phyloP scores from a whole-genome alignment of 2,797 vertebrate genomes.

The Spatula versicolor region DNA sequence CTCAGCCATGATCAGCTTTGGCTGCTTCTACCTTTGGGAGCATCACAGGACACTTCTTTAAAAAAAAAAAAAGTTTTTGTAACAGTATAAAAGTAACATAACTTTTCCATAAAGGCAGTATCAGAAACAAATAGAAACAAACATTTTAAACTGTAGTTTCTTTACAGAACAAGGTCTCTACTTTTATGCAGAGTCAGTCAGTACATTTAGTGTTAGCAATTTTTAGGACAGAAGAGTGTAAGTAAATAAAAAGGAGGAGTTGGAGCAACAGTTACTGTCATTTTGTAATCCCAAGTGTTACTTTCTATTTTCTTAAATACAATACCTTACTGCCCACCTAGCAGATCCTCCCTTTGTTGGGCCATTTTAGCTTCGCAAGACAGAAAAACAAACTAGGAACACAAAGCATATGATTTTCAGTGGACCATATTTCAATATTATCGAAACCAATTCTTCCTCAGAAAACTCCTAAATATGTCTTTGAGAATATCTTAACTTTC shows the following conservation, averaged over 20 bases:
- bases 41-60: not conserved
- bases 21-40: not conserved
- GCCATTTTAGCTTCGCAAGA: not conserved
- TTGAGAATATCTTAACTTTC: not conserved
- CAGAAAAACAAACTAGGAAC: not conserved
- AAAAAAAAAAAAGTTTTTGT: not conserved
- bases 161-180: not conserved
- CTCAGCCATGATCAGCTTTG: not conserved
- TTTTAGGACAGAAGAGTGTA: not conserved
- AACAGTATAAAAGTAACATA: not conserved
- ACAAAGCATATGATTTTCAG: not conserved
- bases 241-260: not conserved
- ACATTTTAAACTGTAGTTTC: not conserved
- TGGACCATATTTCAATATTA: not conserved
- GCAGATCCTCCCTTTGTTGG: not conserved
- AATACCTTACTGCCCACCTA: not conserved
- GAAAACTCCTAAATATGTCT: not conserved
- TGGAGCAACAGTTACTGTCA: rapidly evolving
- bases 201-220: not conserved
- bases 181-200: not conserved
- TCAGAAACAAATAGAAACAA: not conserved
- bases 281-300: not conserved
- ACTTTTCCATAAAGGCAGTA: not conserved
- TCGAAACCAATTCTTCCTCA: not conserved
- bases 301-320: not conserved